Conservation (phyloP, 2,113 vertebrate species). For the Brevimyrus niger region DNA sequence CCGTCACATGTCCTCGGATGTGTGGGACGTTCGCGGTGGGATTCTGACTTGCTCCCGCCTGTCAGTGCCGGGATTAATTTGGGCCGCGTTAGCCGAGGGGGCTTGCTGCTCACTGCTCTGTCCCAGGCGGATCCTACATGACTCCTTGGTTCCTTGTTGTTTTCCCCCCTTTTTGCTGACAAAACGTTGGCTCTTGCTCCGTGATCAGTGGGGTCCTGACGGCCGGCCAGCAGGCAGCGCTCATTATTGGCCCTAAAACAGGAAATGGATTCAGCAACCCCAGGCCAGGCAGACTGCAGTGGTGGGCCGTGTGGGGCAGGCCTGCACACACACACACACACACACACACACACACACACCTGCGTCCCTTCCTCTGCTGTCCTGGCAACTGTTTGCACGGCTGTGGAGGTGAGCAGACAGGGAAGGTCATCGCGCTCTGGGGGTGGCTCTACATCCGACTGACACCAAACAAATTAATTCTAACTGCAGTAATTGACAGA, state of each 20-base stretch:
- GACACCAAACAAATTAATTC: slow-evolving; percentile 43
- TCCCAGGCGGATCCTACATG: background rate
- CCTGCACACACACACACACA: slow-evolving; percentile 24
- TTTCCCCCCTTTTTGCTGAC: slow-evolving; percentile 50
- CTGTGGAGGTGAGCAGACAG: slow-evolving; percentile 17
- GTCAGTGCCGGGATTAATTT: background rate
- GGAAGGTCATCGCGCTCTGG: slow-evolving; percentile 27
- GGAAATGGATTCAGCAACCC: slow-evolving; percentile 59
- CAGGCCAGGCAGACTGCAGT: slow-evolving; percentile 44
- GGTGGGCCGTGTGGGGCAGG: slow-evolving; percentile 28
- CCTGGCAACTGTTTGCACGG: slow-evolving; percentile 9
- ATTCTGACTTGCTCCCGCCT: slow-evolving; percentile 1
- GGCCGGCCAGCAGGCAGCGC: slow-evolving; percentile 57
- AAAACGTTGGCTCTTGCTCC: slow-evolving; percentile 48
- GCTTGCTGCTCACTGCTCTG: background rate
- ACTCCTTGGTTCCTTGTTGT: background rate
- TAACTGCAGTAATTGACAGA: slow-evolving; percentile 37
- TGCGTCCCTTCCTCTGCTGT: slow-evolving; percentile 42
- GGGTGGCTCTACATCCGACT: slow-evolving; percentile 22
- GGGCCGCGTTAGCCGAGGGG: background rate
- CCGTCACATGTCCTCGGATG: background rate
- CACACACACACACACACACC: slow-evolving; percentile 40
- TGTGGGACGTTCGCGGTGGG: background rate
- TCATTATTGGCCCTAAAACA: slow-evolving; percentile 57
- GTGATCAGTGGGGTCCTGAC: slow-evolving; percentile 58